Evolutionary conservation across 2,888 invertebrate genomes (phyloP).

Genomic region (Acronicta alni): DNA sequence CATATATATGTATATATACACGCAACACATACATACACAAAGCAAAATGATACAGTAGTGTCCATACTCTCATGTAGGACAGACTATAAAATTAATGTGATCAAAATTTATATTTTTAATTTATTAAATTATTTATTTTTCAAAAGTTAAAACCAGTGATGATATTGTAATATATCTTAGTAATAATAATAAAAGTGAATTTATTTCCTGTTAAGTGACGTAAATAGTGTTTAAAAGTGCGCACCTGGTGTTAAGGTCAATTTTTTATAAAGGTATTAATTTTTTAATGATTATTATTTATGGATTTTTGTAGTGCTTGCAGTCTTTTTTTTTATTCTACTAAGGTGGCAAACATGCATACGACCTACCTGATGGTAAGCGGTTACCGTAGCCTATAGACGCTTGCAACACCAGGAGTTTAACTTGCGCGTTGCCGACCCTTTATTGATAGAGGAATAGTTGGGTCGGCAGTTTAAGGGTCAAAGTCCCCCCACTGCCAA

Average conservation of each 20-base stretch:
- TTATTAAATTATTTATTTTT: too few relatives aligned
- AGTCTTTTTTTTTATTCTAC: too few relatives aligned
- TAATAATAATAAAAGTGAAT: slow-evolving; percentile 13
- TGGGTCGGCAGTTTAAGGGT: too few relatives aligned
- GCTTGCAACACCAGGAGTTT: too few relatives aligned
- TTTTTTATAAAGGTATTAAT: slow-evolving; percentile 14
- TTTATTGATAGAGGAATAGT: too few relatives aligned
- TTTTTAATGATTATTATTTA: neutral
- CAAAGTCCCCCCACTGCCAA: too few relatives aligned
- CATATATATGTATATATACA: neutral
- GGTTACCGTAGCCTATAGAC: too few relatives aligned
- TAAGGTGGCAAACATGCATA: too few relatives aligned
- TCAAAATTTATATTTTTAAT: neutral
- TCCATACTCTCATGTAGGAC: slow-evolving; percentile 24
- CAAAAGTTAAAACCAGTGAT: neutral
- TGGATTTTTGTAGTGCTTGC: too few relatives aligned
- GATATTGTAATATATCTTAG: neutral
- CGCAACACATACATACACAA: slow-evolving; percentile 18
- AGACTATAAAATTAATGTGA: slow-evolving; percentile 17
- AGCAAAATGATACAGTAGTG: slow-evolving; percentile 41
- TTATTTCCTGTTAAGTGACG: slow-evolving; percentile 23
- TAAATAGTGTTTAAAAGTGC: slow-evolving; percentile 21
- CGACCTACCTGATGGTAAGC: too few relatives aligned
- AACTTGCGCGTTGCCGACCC: too few relatives aligned
- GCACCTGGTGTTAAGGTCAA: slow-evolving; percentile 13